A percentile compares a stretch with the other conserved stretches of the same genome.
Conservation (phyloP, 2,888 invertebrate species). For the Syritta pipiens region DNA sequence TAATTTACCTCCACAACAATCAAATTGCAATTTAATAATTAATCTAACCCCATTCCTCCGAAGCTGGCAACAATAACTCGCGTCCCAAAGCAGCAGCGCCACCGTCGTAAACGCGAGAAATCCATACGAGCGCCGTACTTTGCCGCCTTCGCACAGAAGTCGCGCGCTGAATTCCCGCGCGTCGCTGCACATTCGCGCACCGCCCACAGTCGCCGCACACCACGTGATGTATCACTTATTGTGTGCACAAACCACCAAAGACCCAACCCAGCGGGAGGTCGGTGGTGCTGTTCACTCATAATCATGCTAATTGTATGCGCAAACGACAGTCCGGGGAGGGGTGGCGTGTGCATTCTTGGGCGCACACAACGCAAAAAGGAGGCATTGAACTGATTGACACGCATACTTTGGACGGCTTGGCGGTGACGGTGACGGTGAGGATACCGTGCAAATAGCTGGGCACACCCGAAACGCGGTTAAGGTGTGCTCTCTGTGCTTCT, state of each 20-base stretch:
- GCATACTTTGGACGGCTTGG: background rate
- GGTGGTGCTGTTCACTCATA: slow-evolving; percentile 15
- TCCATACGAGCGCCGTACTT: slow-evolving; percentile 24
- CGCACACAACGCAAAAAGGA: slow-evolving; percentile 13
- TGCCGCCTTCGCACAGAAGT: slow-evolving; percentile 18
- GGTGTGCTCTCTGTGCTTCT: slow-evolving; percentile 32
- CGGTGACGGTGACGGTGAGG: background rate
- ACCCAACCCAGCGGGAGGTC: slow-evolving; percentile 67
- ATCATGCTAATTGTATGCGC: slow-evolving; percentile 64
- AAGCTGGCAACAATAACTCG: slow-evolving; percentile 38
- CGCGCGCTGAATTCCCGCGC: background rate
- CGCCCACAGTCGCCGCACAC: slow-evolving; percentile 11
- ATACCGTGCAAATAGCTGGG: slow-evolving; percentile 35
- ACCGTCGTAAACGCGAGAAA: slow-evolving; percentile 23
- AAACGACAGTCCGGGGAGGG: background rate
- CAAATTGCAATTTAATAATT: slow-evolving; percentile 59
- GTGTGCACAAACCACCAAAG: slow-evolving; percentile 64
- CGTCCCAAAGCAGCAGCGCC: slow-evolving; percentile 1
- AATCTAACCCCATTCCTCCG: slow-evolving; percentile 53
- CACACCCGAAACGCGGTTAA: slow-evolving; percentile 48
- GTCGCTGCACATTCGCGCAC: slow-evolving; percentile 19
- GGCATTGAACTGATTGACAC: slow-evolving; percentile 48
- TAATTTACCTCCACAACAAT: slow-evolving; percentile 42
- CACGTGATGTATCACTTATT: slow-evolving; percentile 60
- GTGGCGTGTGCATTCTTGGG: slow-evolving; percentile 36